Evolutionary conservation across 2,888 invertebrate genomes (phyloP).

Genomic region (Pseudoips prasinana): DNA sequence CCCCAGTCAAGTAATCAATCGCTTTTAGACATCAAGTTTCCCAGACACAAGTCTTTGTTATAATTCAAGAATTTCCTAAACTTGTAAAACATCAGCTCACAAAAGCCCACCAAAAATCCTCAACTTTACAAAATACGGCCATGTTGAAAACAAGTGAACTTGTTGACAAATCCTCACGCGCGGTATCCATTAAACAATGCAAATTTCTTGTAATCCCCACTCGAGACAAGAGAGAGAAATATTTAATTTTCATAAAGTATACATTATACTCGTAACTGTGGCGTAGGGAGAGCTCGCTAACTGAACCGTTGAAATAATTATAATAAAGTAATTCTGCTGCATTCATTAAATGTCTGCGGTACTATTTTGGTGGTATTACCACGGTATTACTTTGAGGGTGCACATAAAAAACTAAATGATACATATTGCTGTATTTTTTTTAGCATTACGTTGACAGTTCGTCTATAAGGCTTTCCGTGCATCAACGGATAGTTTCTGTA

Average conservation of each 20-base stretch:
- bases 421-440: no score
- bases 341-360: conserved; percentile 23
- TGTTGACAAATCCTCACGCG: conserved; percentile 76
- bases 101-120: no score
- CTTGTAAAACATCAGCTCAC: no score
- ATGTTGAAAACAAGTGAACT: conserved; percentile 53
- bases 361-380: conserved; percentile 15
- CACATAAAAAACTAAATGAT: no score
- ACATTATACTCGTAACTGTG: conserved; percentile 70
- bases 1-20: no score
- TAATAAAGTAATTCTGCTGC: conserved; percentile 27
- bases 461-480: no score
- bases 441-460: no score
- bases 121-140: background rate
- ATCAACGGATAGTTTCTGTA: no score
- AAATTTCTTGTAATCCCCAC: conserved; percentile 79
- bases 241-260: conserved; percentile 82
- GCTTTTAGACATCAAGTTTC: no score
- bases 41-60: no score
- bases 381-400: no score
- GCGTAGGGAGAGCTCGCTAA: conserved; percentile 41
- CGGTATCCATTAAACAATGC: conserved; percentile 79
- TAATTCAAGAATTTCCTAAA: no score
- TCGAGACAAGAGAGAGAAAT: conserved; percentile 68
- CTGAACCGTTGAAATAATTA: conserved; percentile 32